Base-by-base conservation (phyloP, 23 tunicate genomes). In the Aplidium turbinatum region DNA sequence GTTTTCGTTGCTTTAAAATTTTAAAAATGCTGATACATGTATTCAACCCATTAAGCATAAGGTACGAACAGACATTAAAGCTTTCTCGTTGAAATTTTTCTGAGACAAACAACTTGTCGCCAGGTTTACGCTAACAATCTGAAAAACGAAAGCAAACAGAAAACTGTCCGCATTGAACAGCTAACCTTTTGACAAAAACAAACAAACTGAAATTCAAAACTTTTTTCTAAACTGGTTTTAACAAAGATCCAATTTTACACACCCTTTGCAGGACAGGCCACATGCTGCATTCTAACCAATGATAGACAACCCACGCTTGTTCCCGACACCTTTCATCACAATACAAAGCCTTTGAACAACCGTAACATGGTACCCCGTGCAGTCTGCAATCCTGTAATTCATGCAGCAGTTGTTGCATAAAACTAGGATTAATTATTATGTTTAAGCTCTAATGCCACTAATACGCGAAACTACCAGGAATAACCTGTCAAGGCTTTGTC, bases 281-380 rank as follows among this genome's bases (percentile, higher is more conserved):
- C 78, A 86, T 78, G 26, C 65, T 60, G 60, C 96, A 89, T 71
- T 89, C 96, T 26, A 89, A 39, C 96, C 96, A 89, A 68, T 89
- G 96, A 68, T 89, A 66, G 23, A 35, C 16, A 46, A 47, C 58
- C 96, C 96, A 89, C 9, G 96, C 82, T n/a, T 24, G 26, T 3
- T 28, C 21, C 24, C 81, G 55, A 33, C 96, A 89, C 23, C 2
- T 29, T 0, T 58, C 76, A 33, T 58, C 23, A 35, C 96, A 89
- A 52, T 82, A 89, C 28, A 76, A 22, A 24, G 78, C 77, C 25
- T 60, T 50, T 1, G 58, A 20, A 52, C 96, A 89, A 4, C 83
- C 88, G 57, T 54, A n/a, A 46, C 96, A 89, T 21, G 87, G 65
- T 20, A 82, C 48, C 0, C 87, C 80, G 28, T 27, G 27, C 13